These are phyloP conservation scores for Pogonophryne albipinna DNA, from an alignment of 2,797 vertebrate genomes.

Conservation along the genomic window DNA sequence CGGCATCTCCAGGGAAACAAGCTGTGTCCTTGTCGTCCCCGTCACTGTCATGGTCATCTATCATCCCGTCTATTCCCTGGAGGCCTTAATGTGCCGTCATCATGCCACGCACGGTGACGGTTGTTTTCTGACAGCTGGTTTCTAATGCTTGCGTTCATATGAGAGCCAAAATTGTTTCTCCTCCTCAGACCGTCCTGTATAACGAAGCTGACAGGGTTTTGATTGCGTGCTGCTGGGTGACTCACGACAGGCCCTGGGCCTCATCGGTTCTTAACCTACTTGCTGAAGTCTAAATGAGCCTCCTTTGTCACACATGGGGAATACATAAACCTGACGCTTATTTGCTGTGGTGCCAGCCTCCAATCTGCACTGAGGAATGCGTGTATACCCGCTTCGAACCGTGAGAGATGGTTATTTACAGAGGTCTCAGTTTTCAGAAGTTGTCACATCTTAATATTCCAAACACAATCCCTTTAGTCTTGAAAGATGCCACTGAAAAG, in stretches of 20 bases:
- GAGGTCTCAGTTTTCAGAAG: background rate
- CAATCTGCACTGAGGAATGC: background rate
- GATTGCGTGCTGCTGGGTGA: slow-evolving; percentile 21
- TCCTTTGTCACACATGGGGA: slow-evolving; percentile 28
- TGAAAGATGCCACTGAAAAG: background rate
- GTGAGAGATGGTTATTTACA: slow-evolving; percentile 14
- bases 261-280: slow-evolving; percentile 47
- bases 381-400: background rate
- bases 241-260: slow-evolving; percentile 28
- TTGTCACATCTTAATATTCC: background rate
- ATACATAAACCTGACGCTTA: slow-evolving; percentile 28
- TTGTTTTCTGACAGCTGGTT: slow-evolving; percentile 57
- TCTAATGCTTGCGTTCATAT: slow-evolving; percentile 20
- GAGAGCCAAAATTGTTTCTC: slow-evolving; percentile 17
- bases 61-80: slow-evolving; percentile 41
- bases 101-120: slow-evolving; percentile 4
- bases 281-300: slow-evolving; percentile 21
- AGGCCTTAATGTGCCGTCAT: slow-evolving; percentile 42
- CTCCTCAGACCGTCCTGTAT: slow-evolving; percentile 18
- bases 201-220: slow-evolving; percentile 17
- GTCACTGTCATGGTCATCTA: slow-evolving; percentile 42
- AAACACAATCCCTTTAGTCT: background rate
- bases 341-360: slow-evolving; percentile 15
- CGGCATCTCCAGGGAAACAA: slow-evolving; percentile 55
- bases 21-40: slow-evolving; percentile 20